Evolutionary conservation across 2,113 vertebrate genomes (phyloP).

Genomic region (Alectura lathami): DNA sequence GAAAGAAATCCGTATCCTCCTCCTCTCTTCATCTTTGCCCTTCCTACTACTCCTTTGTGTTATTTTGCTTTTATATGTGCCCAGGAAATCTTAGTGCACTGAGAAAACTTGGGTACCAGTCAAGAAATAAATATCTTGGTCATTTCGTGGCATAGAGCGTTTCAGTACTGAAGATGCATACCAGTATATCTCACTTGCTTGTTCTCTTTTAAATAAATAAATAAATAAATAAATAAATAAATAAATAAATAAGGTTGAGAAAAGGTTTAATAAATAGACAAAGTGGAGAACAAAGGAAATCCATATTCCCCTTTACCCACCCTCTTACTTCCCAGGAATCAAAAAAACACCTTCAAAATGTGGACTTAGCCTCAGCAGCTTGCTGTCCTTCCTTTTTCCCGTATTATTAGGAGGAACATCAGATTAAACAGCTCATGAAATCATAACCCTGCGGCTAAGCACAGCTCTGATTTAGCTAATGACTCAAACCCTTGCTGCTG

Average conservation of each 20-base stretch:
- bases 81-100: neutral
- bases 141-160: neutral
- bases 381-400: rapidly evolving
- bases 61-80: neutral
- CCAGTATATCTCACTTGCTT: neutral
- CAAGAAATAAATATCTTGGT: neutral
- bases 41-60: neutral
- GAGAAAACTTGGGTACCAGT: neutral
- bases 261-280: neutral
- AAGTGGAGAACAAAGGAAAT: neutral
- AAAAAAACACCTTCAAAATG: neutral
- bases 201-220: neutral
- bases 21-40: neutral
- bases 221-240: no score
- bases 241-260: neutral
- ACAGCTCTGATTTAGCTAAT: neutral
- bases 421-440: neutral
- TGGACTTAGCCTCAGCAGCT: neutral
- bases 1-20: neutral
- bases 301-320: neutral
- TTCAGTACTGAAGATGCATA: neutral
- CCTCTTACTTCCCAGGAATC: neutral
- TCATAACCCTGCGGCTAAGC: neutral
- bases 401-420: neutral
- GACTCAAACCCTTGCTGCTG: neutral